Percentiles rank a stretch among this genome's conserved stretches.
Conservation (phyloP, 2,113 vertebrate genomes). For the Semnornis frantzii region DNA sequence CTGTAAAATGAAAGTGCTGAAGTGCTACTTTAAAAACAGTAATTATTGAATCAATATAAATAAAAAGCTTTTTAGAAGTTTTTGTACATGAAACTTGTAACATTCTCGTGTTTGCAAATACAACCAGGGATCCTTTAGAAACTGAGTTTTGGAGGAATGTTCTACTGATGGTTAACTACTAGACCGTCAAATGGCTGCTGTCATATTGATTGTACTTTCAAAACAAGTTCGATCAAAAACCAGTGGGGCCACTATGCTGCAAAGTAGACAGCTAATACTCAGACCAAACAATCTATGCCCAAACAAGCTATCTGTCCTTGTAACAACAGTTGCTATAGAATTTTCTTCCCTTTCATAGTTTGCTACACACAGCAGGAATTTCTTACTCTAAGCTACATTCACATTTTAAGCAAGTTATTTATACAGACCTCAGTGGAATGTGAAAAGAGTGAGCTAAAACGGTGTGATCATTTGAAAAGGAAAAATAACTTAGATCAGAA, state of each 20-base stretch:
- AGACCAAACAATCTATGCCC: conserved; percentile 48
- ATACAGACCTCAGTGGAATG: not conserved
- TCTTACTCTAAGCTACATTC: conserved; percentile 14
- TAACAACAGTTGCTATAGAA: conserved; percentile 57
- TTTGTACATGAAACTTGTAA: not conserved
- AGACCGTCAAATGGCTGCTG: conserved; percentile 22
- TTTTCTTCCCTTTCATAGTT: conserved; percentile 41
- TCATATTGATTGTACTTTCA: conserved; percentile 62
- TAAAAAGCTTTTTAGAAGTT: not conserved
- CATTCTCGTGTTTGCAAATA: not conserved
- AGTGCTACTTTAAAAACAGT: not conserved
- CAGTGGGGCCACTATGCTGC: conserved; percentile 55
- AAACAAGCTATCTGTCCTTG: conserved; percentile 56
- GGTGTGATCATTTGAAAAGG: not conserved
- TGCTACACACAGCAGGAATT: conserved; percentile 53
- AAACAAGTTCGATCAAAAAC: conserved; percentile 61
- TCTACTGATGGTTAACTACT: conserved; percentile 27
- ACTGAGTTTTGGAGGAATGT: not conserved
- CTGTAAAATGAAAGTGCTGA: not conserved
- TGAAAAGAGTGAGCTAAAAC: conserved; percentile 11
- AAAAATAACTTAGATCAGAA: not conserved
- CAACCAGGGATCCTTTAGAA: not conserved
- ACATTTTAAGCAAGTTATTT: conserved; percentile 44
- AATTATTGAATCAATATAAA: not conserved
- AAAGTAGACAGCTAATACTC: conserved; percentile 58